Evolutionary conservation across 1,140 invertebrate species (phyloP), one percentile per base, ranked within the genome.

Genomic region (Bombus affinis): DNA sequence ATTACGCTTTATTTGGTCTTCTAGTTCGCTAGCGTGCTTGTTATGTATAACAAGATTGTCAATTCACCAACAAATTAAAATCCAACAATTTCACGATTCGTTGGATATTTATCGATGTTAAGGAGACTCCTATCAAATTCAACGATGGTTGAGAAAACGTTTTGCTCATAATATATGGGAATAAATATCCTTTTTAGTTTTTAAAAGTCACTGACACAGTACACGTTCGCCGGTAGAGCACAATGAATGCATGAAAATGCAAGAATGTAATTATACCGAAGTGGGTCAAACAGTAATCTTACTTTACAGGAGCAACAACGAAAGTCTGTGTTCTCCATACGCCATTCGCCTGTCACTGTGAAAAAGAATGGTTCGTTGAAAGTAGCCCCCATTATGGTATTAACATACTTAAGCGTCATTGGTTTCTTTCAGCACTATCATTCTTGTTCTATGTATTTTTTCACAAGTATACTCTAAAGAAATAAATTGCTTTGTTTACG

Each of bases 251-350:
- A 70, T 82, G 76, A 83, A 83, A 76, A 66, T 53, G 73, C 62
- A 25, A 57, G 59, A 68, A 77, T 57, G 65, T 83, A 83, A 83
- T 83, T 83, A 83, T 42, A n/a, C n/a, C 73, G 42, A 83, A 75
- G 18, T 76, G 81, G 81, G 81, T 53, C 81, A 77, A 68, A 68
- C 44, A 65, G 73, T 76, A 70, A 83, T 76, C 44, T 83, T 68
- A 62, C 80, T 81, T 73, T 66, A 59, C 59, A 47, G 35, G n/a
- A 12, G 53, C 71, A 68, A 76, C 59, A 68, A 53, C 81, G 39
- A 25, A 28, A 65, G 42, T 35, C 22, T 2, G n/a, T 44, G 22
- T 66, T 66, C n/a, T 47, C 57, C 71, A 37, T 66, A 65, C 42
- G 28, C n/a, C 13, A 2, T 37, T 22, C 47, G 47, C 18, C 47